These are phyloP conservation scores for Labeo rohita DNA, from an alignment of 2,113 vertebrate genomes.

Conservation along the genomic window DNA sequence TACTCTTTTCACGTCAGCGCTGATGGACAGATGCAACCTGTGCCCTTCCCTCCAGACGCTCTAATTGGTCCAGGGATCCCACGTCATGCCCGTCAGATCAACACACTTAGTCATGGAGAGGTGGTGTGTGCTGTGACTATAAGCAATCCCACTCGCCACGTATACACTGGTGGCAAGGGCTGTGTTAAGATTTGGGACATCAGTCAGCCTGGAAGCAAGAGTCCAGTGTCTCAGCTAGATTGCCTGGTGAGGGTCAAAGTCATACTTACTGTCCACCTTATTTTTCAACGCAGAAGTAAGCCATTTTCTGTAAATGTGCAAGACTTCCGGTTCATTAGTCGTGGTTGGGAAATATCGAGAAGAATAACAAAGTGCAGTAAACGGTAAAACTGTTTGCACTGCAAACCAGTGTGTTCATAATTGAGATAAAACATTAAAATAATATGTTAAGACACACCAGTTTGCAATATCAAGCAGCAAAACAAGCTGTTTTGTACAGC, in stretches of 20 bases:
- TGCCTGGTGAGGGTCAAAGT: conserved; percentile 78
- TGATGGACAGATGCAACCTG: conserved; percentile 94
- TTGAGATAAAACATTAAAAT: too few species aligned
- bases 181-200: conserved; percentile 98
- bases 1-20: conserved; percentile 95
- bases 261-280: not conserved
- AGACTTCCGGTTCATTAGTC: too few species aligned
- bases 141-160: conserved; percentile 92
- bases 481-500: too few species aligned
- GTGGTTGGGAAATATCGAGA: too few species aligned
- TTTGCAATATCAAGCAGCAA: too few species aligned
- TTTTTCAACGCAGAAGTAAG: too few species aligned
- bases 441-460: too few species aligned
- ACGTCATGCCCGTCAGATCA: conserved; percentile 92
- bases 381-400: too few species aligned
- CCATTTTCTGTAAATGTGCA: too few species aligned
- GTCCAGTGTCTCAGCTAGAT: conserved; percentile 94
- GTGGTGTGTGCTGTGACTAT: conserved; percentile 94
- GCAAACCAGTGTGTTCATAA: too few species aligned
- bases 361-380: too few species aligned
- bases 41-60: conserved; percentile 91
- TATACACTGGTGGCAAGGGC: conserved; percentile 93
- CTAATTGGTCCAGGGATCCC: conserved; percentile 92
- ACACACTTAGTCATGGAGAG: conserved; percentile 92
- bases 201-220: conserved; percentile 94